Conservation (phyloP, 2,797 vertebrate species). For the Pterois miles region DNA sequence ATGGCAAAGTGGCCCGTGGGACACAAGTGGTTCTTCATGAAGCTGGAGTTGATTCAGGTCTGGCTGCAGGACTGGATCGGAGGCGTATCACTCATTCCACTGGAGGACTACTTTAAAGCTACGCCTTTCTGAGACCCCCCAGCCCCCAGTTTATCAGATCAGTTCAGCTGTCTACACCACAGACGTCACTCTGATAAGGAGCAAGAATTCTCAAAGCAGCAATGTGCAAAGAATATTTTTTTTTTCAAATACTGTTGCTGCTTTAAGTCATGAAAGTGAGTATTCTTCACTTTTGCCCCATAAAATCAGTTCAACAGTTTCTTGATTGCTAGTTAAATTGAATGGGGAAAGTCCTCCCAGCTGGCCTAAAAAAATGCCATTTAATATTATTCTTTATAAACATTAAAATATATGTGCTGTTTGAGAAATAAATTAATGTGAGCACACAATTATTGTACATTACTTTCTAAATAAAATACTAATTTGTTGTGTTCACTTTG, state of each 20-base stretch:
- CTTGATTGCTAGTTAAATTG: constrained; percentile 3
- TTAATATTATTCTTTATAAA: constrained; percentile 14
- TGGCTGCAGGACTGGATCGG: constrained; percentile 84
- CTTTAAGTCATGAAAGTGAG: constrained; percentile 6
- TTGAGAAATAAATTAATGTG: constrained; percentile 49
- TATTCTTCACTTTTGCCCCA: neutral
- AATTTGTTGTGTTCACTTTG: neutral
- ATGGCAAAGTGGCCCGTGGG: constrained; percentile 83
- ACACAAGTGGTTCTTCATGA: constrained; percentile 86
- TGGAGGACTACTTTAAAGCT: constrained; percentile 85
- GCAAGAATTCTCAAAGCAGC: neutral
- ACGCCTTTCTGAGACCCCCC: constrained; percentile 70
- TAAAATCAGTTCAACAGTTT: neutral
- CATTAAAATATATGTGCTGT: constrained; percentile 7
- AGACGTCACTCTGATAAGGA: neutral
- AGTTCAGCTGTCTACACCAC: neutral
- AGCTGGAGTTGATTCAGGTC: constrained; percentile 80
- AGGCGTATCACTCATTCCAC: constrained; percentile 72
- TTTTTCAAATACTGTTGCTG: constrained; percentile 11
- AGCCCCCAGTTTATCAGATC: constrained; percentile 2
- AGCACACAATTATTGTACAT: neutral
- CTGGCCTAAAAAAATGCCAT: neutral
- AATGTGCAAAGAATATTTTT: constrained; percentile 5
- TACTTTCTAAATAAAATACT: no score
- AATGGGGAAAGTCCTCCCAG: neutral